Evolutionary conservation across 2,113 vertebrate species (phyloP).

Genomic region (Ailurus styani): DNA sequence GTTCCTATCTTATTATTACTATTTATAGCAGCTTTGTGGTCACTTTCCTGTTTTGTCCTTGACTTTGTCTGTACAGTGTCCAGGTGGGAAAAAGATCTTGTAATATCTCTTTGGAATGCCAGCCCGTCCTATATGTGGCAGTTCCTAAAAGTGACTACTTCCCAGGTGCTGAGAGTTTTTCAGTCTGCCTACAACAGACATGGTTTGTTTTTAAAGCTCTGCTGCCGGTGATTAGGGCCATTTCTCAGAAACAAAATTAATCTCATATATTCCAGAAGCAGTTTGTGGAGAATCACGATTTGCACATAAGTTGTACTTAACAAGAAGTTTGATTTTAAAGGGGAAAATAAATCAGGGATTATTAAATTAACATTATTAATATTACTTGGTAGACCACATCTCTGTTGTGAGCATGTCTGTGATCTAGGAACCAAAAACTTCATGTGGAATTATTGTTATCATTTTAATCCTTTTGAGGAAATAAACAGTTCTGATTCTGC

Average conservation of each 20-base stretch:
- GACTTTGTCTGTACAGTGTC: not conserved
- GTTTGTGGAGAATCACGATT: not conserved
- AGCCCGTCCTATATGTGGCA: not conserved
- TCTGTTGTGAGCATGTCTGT: not conserved
- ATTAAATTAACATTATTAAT: not conserved
- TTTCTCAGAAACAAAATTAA: not conserved
- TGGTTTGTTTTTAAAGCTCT: not conserved
- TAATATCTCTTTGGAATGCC: not conserved
- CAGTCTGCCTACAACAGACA: not conserved
- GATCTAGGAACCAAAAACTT: not conserved
- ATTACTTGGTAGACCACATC: not conserved
- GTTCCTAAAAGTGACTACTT: not conserved
- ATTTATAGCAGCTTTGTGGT: not conserved
- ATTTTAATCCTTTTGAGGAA: not conserved
- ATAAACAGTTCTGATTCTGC: not conserved
- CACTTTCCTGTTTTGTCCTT: not conserved
- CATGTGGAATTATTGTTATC: not conserved
- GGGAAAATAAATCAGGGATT: not conserved
- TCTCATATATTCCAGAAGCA: not conserved
- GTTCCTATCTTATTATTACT: not conserved
- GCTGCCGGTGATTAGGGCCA: not conserved
- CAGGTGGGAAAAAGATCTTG: not conserved
- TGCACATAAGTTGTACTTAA: not conserved
- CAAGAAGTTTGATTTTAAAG: not conserved
- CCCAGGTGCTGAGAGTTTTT: not conserved